These are phyloP conservation scores for Euura saliciscinereae DNA, from an alignment of 1,140 invertebrate genomes.

Conservation along the genomic window DNA sequence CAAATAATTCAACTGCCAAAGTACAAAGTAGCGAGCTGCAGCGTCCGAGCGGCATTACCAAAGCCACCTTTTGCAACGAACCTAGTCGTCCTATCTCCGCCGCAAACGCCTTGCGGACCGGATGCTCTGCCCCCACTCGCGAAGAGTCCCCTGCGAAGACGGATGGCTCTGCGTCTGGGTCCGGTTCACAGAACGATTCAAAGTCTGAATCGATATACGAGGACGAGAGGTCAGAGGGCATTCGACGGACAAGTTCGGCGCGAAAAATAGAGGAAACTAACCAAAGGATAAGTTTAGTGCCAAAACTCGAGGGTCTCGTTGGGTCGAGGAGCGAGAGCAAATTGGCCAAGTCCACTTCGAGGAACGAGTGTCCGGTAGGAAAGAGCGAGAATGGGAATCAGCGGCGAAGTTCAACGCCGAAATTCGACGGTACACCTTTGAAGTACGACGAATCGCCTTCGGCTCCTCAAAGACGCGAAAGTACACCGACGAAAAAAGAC, in stretches of 20 bases:
- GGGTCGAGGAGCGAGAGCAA: constrained; percentile 35
- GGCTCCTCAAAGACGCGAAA: constrained; percentile 21
- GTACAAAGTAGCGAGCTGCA: constrained; percentile 20
- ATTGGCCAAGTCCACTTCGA: constrained; percentile 25
- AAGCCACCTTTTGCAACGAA: background rate
- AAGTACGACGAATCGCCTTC: background rate
- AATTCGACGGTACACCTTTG: constrained; percentile 20
- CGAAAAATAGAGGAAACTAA: constrained; percentile 32
- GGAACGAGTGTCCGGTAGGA: constrained; percentile 25
- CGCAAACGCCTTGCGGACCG: background rate
- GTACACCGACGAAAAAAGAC: constrained; percentile 18
- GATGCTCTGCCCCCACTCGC: background rate
- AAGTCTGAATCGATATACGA: constrained; percentile 4
- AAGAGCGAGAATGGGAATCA: constrained; percentile 25
- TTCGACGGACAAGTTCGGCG: constrained; percentile 25
- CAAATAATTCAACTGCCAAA: constrained; percentile 28
- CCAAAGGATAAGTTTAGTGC: constrained; percentile 31
- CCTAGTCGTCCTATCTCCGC: background rate
- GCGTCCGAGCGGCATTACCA: background rate
- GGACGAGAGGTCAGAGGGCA: constrained; percentile 22
- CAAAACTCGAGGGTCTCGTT: constrained; percentile 26
- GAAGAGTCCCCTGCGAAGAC: background rate
- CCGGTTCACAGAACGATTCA: background rate
- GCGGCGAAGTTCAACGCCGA: constrained; percentile 27
- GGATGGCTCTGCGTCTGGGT: background rate